Base-by-base conservation (phyloP, 2,888 invertebrate genomes). In the Drosophila algonquin region DNA sequence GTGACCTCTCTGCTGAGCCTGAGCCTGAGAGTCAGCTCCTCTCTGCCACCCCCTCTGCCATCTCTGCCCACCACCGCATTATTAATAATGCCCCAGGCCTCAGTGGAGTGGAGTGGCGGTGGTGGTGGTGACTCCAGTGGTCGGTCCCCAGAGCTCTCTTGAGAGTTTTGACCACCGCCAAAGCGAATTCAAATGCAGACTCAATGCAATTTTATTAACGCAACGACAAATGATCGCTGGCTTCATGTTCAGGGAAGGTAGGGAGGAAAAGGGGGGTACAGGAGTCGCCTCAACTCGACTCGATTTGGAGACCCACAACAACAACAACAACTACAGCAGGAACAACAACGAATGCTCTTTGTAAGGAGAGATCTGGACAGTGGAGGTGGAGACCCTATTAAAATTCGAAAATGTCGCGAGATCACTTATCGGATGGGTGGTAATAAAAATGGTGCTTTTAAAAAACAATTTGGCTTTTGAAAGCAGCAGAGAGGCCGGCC, bases 121-220 rank as follows among this genome's bases (percentile, higher is more conserved):
- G 1, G 1, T 9, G 24, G 24, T 30, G 47, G 68, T 52, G 65
- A 68, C 40, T 30, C 7, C 30, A 30, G 18, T 40, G 30, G 27
- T 30, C 24, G 30, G 27, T 30, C 18, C 45, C 16, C 16, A 32
- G 48, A 48, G 57, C 21, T 18, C 21, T 18, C 35, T 35, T 21
- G 14, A 35, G 57, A 24, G 59, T 61, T 67, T 79, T 81, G 89
- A 83, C 89, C 89, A 89, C 84, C 87, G 87, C 85, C 89, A 88
- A 77, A 86, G 89, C 88, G 79, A 80, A 89, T 90, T 91, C 90
- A 90, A 90, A 90, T 88, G 90, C 90, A 54, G 89, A 89, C 90
- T 91, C 88, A 88, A 90, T 90, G 91, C 90, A 91, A 86, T 90
- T 91, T 90, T 90, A 89, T 90, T 90, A 90, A 89, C 80, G 84